A percentile compares a stretch with the other conserved stretches of the same genome.
Conservation (phyloP, 2,113 vertebrate species). For the Anguilla rostrata region DNA sequence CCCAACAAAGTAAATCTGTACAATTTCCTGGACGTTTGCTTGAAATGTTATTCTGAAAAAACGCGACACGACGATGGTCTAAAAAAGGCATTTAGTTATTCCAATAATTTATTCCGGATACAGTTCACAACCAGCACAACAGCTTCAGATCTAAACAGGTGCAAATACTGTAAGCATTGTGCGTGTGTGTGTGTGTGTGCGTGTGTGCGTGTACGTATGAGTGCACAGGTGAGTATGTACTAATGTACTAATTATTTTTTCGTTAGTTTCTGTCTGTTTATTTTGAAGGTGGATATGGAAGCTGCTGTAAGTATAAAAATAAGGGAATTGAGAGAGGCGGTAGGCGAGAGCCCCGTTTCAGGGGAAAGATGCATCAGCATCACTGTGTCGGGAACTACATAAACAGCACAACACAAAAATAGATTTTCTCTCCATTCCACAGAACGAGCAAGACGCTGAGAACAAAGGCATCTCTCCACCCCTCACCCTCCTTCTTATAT, state of each 20-base stretch:
- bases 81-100: too few species aligned
- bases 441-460: neutral
- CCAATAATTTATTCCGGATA: too few species aligned
- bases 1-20: too few species aligned
- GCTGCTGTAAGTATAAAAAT: too few species aligned
- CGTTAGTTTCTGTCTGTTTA: too few species aligned
- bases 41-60: too few species aligned
- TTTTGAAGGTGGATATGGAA: too few species aligned
- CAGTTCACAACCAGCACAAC: neutral
- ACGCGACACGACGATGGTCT: too few species aligned
- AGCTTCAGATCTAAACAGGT: neutral
- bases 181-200: neutral
- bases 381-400: neutral
- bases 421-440: slow-evolving; percentile 5
- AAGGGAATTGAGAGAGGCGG: neutral
- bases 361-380: neutral
- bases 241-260: neutral
- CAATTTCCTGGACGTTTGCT: too few species aligned
- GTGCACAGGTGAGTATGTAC: neutral
- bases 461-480: slow-evolving; percentile 5
- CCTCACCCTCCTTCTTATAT: neutral
- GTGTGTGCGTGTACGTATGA: neutral
- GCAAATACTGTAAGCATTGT: neutral
- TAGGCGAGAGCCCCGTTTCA: neutral
- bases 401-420: slow-evolving; percentile 15